Conservation (phyloP, 1,140 invertebrate species). For the Eumaeus atala region DNA sequence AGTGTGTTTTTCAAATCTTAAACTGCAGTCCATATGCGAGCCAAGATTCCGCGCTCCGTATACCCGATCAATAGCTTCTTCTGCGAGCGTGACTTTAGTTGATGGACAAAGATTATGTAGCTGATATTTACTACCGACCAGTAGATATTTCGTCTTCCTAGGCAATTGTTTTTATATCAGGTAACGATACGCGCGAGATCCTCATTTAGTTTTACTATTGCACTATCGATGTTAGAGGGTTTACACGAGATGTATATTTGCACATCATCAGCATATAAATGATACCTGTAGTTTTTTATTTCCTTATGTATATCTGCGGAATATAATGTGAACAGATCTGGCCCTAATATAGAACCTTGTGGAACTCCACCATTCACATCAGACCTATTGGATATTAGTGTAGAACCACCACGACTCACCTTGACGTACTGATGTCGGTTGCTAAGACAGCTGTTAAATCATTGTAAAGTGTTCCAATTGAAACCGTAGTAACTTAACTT, state of each 20-base stretch:
- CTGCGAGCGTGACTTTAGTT: not conserved
- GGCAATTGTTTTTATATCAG: not conserved
- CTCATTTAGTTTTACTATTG: not conserved
- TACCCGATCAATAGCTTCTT: not conserved
- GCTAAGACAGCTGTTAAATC: not conserved
- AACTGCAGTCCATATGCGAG: not conserved
- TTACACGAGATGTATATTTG: not conserved
- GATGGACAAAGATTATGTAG: not conserved
- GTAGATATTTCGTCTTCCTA: not conserved
- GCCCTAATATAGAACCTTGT: not conserved
- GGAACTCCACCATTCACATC: not conserved
- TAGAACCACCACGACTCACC: not conserved
- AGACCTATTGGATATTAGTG: not conserved
- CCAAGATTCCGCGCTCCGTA: not conserved
- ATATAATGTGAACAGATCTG: not conserved
- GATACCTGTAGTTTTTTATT: not conserved
- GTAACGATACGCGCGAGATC: not conserved
- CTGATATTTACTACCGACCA: not conserved
- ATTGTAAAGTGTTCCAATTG: not conserved
- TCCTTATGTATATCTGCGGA: not conserved
- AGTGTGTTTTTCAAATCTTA: not conserved
- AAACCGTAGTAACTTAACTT: not conserved
- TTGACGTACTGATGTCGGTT: not conserved
- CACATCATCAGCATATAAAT: not conserved
- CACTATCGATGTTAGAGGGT: not conserved